Base-by-base conservation (phyloP, 2,888 invertebrate species). In the Heliconius charithonia region DNA sequence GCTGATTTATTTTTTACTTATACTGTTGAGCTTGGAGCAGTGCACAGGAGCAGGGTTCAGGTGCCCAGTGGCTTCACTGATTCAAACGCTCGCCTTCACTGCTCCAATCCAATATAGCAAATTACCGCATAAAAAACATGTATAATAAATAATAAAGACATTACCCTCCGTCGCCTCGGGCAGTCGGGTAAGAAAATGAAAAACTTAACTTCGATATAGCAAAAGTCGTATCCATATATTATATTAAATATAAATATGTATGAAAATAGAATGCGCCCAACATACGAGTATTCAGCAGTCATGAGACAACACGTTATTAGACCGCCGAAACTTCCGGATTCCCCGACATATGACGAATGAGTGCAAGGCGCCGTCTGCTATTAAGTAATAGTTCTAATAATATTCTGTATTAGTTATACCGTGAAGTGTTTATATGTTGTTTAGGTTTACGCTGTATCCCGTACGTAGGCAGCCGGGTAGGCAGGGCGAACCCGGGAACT, bases 301-400 rank as follows among this genome's bases (percentile, higher is more conserved):
- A 74, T 65, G 45, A 74, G 74, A 74, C 74, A 63, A 63, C 74
- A 41, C 41, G 27, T 74, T 74, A 65, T 65, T 74, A 65, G 74
- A 41, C 37, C 74, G 62, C 77, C 69, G 74, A 59, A 77, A 63
- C 76, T 82, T 82, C 82, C 82, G 82, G 82, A 81, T 82, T 82
- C 80, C 77, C 79, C 81, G 81, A 74, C 81, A 51, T 32, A 76
- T 74, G 79, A 80, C 79, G 74, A 79, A 76, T 79, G 75, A 77
- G 27, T 69, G 62, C 70, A 56, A 37, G 79, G 75, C 80, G 77
- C 79, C 74, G 73, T 56, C 51, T 12, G 56, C 41, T 73, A 73
- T 74, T 74, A 74, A 74, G 41, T 74, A 74, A 74, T 74, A 74
- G 63, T 74, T 72, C 72, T 29, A 72, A 22, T 72, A 72, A 27